phyloP scores from a whole-genome alignment of 2,888 invertebrate species.

The Heliconius hortense region DNA sequence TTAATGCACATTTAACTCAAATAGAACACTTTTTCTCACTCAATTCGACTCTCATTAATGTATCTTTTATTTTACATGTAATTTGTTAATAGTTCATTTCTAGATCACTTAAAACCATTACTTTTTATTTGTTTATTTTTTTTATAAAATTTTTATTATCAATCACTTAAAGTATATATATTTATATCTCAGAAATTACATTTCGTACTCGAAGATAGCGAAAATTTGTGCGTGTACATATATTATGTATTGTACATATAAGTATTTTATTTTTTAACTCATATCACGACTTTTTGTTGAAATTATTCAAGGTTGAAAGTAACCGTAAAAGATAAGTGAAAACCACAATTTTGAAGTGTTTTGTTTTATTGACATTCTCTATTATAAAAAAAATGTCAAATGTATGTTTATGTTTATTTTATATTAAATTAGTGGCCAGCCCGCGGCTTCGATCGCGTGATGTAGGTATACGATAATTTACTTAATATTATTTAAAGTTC shows the following conservation, averaged over 20 bases:
- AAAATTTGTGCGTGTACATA: not conserved
- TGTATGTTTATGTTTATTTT: not conserved
- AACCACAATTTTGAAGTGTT: slow-evolving; percentile 8
- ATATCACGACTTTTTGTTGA: slow-evolving; percentile 5
- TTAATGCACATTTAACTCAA: not conserved
- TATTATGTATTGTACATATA: not conserved
- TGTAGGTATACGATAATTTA: too few species aligned
- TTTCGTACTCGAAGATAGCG: not conserved
- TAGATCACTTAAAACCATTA: too few species aligned
- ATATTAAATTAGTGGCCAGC: too few species aligned
- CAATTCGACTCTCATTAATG: too few species aligned
- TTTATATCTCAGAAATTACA: not conserved
- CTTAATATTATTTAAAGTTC: too few species aligned
- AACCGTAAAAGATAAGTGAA: not conserved
- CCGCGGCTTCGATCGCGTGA: too few species aligned
- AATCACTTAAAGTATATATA: not conserved
- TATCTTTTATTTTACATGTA: too few species aligned
- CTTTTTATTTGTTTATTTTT: too few species aligned
- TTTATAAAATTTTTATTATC: too few species aligned
- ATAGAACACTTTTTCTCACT: not conserved
- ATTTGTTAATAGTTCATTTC: too few species aligned
- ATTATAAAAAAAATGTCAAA: not conserved
- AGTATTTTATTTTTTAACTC: not conserved
- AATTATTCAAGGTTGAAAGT: not conserved
- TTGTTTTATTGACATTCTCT: not conserved